Percentiles rank a stretch among this genome's conserved stretches.
Evolutionary conservation across 2,113 vertebrate genomes (phyloP).

Genomic region (Petaurus breviceps): DNA sequence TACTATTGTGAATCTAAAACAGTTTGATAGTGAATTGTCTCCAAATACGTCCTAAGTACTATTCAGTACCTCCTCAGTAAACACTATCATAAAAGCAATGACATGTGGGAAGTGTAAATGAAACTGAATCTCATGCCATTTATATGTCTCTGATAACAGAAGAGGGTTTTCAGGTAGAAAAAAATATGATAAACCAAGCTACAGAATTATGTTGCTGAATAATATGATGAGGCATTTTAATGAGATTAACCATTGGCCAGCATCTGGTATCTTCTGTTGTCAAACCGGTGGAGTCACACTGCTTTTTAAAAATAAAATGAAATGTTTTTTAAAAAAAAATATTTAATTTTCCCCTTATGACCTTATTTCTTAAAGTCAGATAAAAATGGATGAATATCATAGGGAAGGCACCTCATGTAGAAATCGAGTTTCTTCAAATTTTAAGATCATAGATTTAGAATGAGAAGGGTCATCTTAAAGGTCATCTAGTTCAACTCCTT

Average conservation of each 20-base stretch:
- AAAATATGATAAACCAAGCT: neutral
- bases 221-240: neutral
- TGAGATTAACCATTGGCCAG: neutral
- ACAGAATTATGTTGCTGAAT: neutral
- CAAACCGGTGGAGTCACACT: neutral
- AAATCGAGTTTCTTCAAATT: neutral
- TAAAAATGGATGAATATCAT: neutral
- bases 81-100: slow-evolving; percentile 65
- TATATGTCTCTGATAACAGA: neutral
- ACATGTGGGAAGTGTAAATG: slow-evolving; percentile 38
- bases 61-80: slow-evolving; percentile 64
- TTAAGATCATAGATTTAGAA: neutral
- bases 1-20: slow-evolving; percentile 67
- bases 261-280: neutral
- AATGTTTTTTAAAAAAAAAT: neutral
- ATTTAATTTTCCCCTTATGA: neutral
- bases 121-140: neutral
- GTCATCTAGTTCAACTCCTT: neutral
- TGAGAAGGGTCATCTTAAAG: neutral
- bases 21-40: slow-evolving; percentile 68
- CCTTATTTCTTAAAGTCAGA: neutral
- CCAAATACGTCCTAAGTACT: slow-evolving; percentile 57
- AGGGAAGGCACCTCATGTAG: neutral
- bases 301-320: neutral
- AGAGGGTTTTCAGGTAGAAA: neutral